phyloP scores from a whole-genome alignment of 2,113 vertebrate genomes.

The Eurystomus gularis region DNA sequence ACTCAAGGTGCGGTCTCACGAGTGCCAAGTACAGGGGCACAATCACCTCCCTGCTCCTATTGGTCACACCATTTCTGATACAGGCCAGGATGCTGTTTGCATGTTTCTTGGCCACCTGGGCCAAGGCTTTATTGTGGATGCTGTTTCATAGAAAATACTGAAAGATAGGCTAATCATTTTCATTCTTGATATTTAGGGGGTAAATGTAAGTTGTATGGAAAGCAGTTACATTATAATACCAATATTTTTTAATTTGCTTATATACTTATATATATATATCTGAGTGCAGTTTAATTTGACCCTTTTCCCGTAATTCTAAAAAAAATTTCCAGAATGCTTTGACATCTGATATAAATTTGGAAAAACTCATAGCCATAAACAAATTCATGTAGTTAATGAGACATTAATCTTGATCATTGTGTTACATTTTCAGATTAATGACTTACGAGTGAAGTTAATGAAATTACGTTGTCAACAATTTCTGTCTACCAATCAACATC shows the following conservation, averaged over 20 bases:
- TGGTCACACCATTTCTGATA: no score
- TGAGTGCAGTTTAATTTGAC: not conserved
- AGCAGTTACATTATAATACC: not conserved
- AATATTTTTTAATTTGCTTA: not conserved
- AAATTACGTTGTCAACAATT: not conserved
- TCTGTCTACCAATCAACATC: not conserved
- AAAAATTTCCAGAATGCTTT: not conserved
- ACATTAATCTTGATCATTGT: not conserved
- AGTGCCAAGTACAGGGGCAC: no score
- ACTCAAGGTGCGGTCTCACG: no score
- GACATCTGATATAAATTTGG: not conserved
- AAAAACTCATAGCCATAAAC: not conserved
- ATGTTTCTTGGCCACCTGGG: no score
- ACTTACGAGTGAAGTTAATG: not conserved
- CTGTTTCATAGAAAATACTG: not conserved
- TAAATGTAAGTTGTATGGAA: not conserved
- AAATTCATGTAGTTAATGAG: not conserved
- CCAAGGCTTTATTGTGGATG: no score
- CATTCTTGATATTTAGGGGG: not conserved
- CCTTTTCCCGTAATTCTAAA: not conserved
- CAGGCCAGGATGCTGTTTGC: no score
- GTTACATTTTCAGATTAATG: not conserved
- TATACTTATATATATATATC: not conserved
- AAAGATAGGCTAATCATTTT: not conserved
- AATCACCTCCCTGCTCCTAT: no score